phyloP scores from a whole-genome alignment of 1,140 invertebrate species.

The Ruditapes philippinarum region DNA sequence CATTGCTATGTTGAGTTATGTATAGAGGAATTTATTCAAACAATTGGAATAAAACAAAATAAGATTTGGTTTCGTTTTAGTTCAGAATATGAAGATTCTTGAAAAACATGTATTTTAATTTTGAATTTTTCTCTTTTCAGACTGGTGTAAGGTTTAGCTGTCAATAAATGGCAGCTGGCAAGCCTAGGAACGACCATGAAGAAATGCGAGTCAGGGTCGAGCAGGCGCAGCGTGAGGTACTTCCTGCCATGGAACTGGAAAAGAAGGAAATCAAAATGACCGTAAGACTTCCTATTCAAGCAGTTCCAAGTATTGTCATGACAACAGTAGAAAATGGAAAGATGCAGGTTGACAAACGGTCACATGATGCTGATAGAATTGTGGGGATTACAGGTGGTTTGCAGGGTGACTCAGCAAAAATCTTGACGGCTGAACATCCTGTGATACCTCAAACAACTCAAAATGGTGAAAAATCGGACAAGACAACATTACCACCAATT shows the following conservation, averaged over 20 bases:
- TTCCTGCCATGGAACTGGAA: constrained; percentile 78
- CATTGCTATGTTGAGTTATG: too few species aligned
- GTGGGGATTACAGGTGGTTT: constrained; percentile 69
- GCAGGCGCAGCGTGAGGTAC: constrained; percentile 72
- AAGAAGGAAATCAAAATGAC: constrained; percentile 79
- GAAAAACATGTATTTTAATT: too few species aligned
- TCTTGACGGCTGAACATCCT: constrained; percentile 48
- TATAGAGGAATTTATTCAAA: too few species aligned
- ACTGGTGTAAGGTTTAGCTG: constrained; percentile 60
- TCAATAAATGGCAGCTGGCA: constrained; percentile 76
- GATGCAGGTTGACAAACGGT: constrained; percentile 39
- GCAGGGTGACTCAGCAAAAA: constrained; percentile 55
- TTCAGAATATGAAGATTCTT: too few species aligned
- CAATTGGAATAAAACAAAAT: too few species aligned
- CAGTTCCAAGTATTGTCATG: constrained; percentile 67
- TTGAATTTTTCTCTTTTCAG: constrained; percentile 53
- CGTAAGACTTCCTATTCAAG: constrained; percentile 55
- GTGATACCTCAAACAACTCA: constrained; percentile 46
- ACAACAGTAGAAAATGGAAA: constrained; percentile 57
- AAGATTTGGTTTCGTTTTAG: too few species aligned
- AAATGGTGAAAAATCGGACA: constrained; percentile 52
- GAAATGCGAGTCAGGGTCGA: constrained; percentile 74
- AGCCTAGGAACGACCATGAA: constrained; percentile 72
- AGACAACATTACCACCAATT: constrained; percentile 46
- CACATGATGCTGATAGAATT: constrained; percentile 72